These are phyloP conservation scores for Oasisia sp. DNA, from an alignment of 2,888 invertebrate species.

Conservation along the genomic window DNA sequence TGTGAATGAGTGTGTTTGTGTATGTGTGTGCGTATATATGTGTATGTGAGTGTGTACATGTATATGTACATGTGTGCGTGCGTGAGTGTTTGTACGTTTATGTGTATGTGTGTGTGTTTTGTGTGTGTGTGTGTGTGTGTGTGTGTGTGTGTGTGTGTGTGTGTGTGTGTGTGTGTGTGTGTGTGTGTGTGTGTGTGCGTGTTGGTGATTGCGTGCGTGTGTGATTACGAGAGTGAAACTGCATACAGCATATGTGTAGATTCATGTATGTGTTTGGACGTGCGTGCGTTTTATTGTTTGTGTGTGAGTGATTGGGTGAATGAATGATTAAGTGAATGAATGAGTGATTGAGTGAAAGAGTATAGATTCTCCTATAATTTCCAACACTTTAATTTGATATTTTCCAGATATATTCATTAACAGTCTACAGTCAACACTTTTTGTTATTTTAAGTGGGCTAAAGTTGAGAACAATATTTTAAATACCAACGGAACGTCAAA, in stretches of 20 bases:
- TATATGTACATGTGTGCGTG: neutral
- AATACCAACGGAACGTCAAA: too few species aligned
- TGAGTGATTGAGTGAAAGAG: too few species aligned
- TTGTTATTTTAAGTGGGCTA: too few species aligned
- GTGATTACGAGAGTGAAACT: neutral
- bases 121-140: neutral
- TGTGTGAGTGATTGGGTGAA: too few species aligned
- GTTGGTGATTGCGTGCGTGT: neutral
- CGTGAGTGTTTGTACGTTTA: neutral
- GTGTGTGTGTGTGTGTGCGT: neutral
- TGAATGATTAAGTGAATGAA: too few species aligned
- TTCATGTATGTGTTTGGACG: neutral
- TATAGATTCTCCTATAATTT: too few species aligned
- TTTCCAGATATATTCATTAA: too few species aligned
- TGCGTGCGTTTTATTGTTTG: too few species aligned
- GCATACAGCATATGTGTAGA: neutral
- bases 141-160: neutral
- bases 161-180: neutral
- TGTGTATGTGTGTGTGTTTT: neutral
- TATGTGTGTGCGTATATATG: neutral
- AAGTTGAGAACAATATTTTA: too few species aligned
- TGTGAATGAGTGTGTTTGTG: neutral
- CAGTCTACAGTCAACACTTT: too few species aligned
- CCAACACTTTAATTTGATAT: too few species aligned
- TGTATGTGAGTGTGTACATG: neutral